Evolutionary conservation across 2,888 invertebrate species (phyloP), one percentile per base, ranked within the genome.

Genomic region (Ashinkailepas kermadecensis): DNA sequence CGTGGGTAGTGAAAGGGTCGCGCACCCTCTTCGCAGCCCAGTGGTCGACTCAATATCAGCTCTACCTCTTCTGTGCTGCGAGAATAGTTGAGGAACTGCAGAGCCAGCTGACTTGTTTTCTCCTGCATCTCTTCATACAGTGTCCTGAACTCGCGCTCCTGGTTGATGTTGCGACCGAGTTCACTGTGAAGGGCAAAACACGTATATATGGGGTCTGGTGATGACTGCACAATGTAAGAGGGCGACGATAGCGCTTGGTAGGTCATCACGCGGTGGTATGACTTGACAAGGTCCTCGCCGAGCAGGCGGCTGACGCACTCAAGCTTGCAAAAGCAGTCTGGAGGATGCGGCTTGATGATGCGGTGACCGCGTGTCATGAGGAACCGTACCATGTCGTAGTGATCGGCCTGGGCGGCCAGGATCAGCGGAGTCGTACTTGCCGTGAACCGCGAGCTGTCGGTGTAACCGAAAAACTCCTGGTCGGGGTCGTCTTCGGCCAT

Each of bases 361-460:
- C 87, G 88, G 86, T 93, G 93, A 21, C 91, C 91, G 64, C 93
- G 88, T 65, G 90, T 89, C 21, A 92, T 89, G 81, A 93, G 89
- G 86, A 92, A 87, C 84, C 91, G 89, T 78, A 93, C 91, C 78
- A 93, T 90, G 86, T 93, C 92, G 85, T 91, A 93, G 86, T 92
- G 91, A 12, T 93, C 93, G 85, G 90, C 89, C 85, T 92, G 92
- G 9, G 93, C 92, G 15, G 93, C 93, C 21, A 93, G 88, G 80
- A 92, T 90, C 58, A 93, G 87, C 0, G 93, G 93, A 0, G 92
- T 93, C 12, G 93, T 89, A 86, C 92, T 91, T 21, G 91, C 90
- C 0, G 92, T 91, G 86, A 92, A 93, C 85, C 92, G 91, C 0
- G 91, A 87, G 84, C 89, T 83, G 82, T 88, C 87, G 8, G 82